Evolutionary conservation across 1,140 invertebrate species (phyloP), one percentile per base, ranked within the genome.

Genomic region (Drosophila malerkotliana): DNA sequence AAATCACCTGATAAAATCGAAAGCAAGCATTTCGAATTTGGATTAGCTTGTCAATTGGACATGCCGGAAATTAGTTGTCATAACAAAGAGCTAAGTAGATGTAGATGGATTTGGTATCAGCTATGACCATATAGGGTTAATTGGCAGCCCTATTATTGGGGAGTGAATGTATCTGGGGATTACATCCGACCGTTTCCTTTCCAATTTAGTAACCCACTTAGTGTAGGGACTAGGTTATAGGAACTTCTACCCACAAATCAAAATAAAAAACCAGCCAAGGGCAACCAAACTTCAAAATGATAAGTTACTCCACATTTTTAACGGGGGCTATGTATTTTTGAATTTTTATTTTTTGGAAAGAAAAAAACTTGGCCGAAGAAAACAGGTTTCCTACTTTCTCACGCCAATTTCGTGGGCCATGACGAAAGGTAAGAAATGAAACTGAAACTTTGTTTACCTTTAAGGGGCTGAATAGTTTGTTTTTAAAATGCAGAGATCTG

Each of bases 351-450:
- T 41, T 18, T 14, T 47, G 24, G 15, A 41, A 18, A 66, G 26
- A 48, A 14, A 51, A 51, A 52, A 56, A 57, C 15, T 49, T 34
- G 34, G 57, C 8, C 9, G 28, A n/a, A 24, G 37, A 37, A 83
- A 89, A 89, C 80, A 28, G 84, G 84, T 89, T 89, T 78, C 64
- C 24, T 24, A 81, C 84, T 89, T 89, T 89, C 84, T 89, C 84
- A 89, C 84, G 84, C 77, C 80, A 85, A 81, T 85, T 84, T 72
- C 75, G 39, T 56, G 54, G 26, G 56, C 73, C 77, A 62, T 85
- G 82, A 85, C 74, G 67, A 49, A 77, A 56, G 44, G 34, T 6
- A 41, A 9, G 68, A 79, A 71, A 74, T 64, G 51, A 28, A 72
- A 55, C 44, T 47, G 51, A 63, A 63, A 53, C 47, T 49, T 54